These are phyloP conservation scores for Pterobdella sp. DNA, from an alignment of 2,888 invertebrate species.

Conservation along the genomic window DNA sequence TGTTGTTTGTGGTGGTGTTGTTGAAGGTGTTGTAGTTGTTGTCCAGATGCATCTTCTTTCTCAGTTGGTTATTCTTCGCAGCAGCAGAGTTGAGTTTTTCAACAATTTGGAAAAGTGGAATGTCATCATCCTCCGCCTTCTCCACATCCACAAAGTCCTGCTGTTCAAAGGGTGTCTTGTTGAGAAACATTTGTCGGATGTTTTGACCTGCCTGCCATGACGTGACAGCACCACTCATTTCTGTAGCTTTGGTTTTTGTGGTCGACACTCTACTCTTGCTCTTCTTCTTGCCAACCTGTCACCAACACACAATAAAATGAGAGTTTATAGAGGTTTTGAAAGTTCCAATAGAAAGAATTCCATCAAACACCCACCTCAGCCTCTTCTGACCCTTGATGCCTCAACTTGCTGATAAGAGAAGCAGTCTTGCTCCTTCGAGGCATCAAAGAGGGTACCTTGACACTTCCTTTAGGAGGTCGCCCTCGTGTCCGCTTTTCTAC, in stretches of 20 bases:
- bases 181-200: slow-evolving; percentile 20
- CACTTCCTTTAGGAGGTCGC: slow-evolving; percentile 7
- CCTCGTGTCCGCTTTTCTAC: slow-evolving; percentile 20
- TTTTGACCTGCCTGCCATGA: slow-evolving; percentile 26
- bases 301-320: too few species aligned
- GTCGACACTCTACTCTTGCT: too few species aligned
- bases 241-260: too few species aligned
- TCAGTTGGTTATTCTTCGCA: slow-evolving; percentile 30
- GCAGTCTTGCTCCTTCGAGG: slow-evolving; percentile 18
- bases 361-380: too few species aligned
- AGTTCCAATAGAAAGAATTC: too few species aligned
- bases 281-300: slow-evolving; percentile 22
- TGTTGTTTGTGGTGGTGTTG: background rate
- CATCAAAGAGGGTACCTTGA: background rate
- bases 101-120: slow-evolving; percentile 42
- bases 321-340: too few species aligned
- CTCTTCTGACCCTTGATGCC: slow-evolving; percentile 20
- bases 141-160: slow-evolving; percentile 22
- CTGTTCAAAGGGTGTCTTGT: slow-evolving; percentile 10
- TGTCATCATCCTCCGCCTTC: slow-evolving; percentile 29
- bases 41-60: background rate
- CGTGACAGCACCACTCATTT: background rate
- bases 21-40: background rate
- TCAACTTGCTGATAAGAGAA: slow-evolving; percentile 22
- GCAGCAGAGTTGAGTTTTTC: slow-evolving; percentile 45